Evolutionary conservation across 2,113 vertebrate genomes (phyloP), one percentile per base, ranked within the genome.

Genomic region (Mystacornis crossleyi): DNA sequence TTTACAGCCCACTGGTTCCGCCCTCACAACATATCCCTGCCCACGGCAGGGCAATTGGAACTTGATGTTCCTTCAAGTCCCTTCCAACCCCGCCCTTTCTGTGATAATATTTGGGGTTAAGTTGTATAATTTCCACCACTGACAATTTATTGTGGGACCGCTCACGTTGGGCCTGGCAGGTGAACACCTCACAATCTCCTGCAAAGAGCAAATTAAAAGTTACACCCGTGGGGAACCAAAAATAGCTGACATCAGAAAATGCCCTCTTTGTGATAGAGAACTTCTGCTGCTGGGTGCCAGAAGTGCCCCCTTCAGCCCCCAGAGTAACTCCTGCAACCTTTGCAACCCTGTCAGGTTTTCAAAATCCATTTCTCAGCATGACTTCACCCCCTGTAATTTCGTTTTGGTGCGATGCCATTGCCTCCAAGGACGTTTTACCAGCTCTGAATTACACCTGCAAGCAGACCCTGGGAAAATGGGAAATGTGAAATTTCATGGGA

Each of bases 321-420:
- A 42, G n/a, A 8, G 21, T 4, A 24, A 18, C 43, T 75, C 73
- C 69, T 33, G 6, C 29, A 5, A 70, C 42, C 54, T 62, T 18
- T 2, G 2, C 51, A 77, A 17, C 58, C 24, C 34, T 19, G 45
- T 16, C 0, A 0, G 29, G 42, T 25, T 80, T 73, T 25, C 57
- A 50, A 50, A 91, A 33, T 19, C 42, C 15, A 29, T 40, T 80
- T 79, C 55, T 43, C 1, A 57, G 23, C 64, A 36, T 7, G 25
- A 25, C 34, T 88, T 86, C 74, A 57, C n/a, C 33, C 40, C n/a
- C 53, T 43, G 15, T 18, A 19, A 42, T 50, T 84, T 79, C 57
- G 28, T 33, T 57, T 50, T 50, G 58, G 9, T 57, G 9, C 18
- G 61, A 36, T 61, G 67, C 53, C 70, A 13, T 20, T 54, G 66